phyloP scores from a whole-genome alignment of 2,888 invertebrate species.

The Spisula subtruncata region DNA sequence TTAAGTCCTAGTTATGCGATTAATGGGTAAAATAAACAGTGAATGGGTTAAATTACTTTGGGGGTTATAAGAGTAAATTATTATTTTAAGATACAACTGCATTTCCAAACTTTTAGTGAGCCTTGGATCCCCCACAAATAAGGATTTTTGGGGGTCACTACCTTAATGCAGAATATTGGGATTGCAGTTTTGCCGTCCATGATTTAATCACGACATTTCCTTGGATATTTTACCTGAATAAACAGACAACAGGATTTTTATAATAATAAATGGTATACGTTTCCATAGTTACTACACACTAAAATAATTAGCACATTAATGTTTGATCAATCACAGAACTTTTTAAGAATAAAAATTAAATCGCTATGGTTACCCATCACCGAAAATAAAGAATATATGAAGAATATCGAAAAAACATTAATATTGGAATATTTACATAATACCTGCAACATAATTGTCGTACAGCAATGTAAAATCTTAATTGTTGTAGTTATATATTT shows the following conservation, averaged over 20 bases:
- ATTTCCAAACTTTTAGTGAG: conserved; percentile 73
- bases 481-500: conserved; percentile 4
- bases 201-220: conserved; percentile 26
- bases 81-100: conserved; percentile 66
- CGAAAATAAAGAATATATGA: neutral
- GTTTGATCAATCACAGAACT: neutral
- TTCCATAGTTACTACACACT: neutral
- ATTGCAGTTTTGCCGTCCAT: conserved; percentile 12
- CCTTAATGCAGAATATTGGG: conserved; percentile 61
- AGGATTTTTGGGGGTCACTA: conserved; percentile 55
- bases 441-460: neutral
- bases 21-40: conserved; percentile 68
- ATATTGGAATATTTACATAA: neutral
- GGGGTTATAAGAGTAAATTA: conserved; percentile 66
- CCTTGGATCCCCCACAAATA: conserved; percentile 58
- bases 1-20: conserved; percentile 59
- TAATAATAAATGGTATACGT: neutral
- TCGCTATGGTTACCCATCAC: neutral
- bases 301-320: conserved; percentile 8
- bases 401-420: neutral
- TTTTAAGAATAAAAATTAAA: neutral
- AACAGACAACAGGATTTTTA: conserved; percentile 46
- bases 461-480: neutral
- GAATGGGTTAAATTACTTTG: conserved; percentile 61
- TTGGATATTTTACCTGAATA: conserved; percentile 67